These are phyloP conservation scores for Apodemus sylvaticus DNA, from an alignment of 2,113 vertebrate species.

Conservation along the genomic window DNA sequence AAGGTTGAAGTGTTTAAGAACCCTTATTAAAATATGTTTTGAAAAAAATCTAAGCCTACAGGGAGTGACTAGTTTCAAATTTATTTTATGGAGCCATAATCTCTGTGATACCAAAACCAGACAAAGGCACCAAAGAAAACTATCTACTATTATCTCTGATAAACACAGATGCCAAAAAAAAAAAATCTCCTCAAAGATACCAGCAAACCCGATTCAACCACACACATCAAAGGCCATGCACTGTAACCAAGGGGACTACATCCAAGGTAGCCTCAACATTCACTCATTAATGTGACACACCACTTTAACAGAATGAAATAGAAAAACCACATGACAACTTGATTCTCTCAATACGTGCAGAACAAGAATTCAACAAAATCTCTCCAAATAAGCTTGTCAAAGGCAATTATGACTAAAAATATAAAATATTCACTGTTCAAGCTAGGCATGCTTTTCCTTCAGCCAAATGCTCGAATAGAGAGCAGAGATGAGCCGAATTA, in stretches of 20 bases:
- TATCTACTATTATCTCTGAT: neutral
- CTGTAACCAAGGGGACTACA: neutral
- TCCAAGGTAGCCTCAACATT: neutral
- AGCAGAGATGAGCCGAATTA: conserved; percentile 3
- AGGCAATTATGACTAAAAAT: conserved; percentile 51
- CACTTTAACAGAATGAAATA: neutral
- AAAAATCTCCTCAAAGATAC: neutral
- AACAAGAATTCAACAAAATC: neutral
- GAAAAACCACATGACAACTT: neutral
- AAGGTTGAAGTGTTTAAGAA: too few relatives aligned
- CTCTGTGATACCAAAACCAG: conserved; percentile 1
- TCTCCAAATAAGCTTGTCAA: conserved; percentile 26
- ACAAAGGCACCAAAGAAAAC: conserved; percentile 8
- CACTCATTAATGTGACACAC: neutral
- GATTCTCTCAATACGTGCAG: neutral
- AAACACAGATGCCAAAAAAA: conserved; percentile 27
- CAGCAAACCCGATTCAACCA: neutral
- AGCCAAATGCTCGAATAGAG: neutral
- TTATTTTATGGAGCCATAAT: neutral
- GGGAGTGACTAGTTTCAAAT: neutral
- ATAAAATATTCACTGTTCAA: neutral
- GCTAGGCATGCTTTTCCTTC: neutral
- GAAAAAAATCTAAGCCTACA: neutral
- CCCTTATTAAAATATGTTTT: too few relatives aligned
- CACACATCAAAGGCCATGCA: neutral